A percentile compares a stretch with the other conserved stretches of the same genome.
These are phyloP conservation scores for Dysmachus trigonus DNA, from an alignment of 2,888 invertebrate species.

Conservation along the genomic window DNA sequence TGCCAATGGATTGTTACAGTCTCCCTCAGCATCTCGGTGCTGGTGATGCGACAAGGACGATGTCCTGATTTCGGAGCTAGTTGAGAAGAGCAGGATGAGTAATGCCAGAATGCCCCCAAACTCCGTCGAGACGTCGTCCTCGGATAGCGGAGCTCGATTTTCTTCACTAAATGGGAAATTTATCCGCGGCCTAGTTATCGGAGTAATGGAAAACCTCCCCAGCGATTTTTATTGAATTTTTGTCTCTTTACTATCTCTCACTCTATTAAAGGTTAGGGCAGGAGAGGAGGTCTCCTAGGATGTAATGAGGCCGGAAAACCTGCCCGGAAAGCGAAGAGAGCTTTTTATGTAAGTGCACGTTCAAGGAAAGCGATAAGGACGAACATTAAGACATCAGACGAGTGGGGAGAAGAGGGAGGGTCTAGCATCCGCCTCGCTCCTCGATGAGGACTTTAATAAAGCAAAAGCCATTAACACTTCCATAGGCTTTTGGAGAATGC, in stretches of 20 bases:
- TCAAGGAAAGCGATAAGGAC: conserved; percentile 4
- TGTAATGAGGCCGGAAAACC: conserved; percentile 11
- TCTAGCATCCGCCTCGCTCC: not conserved
- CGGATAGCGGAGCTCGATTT: not conserved
- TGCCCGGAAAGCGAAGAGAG: not conserved
- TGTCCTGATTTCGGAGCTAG: not conserved
- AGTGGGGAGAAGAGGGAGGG: not conserved
- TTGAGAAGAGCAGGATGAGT: not conserved
- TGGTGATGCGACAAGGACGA: not conserved
- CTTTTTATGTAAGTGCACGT: conserved; percentile 9
- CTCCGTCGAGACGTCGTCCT: not conserved
- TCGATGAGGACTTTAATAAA: conserved; percentile 29
- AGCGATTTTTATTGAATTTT: conserved; percentile 22
- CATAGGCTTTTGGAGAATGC: conserved; percentile 23
- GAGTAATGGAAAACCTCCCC: conserved; percentile 2
- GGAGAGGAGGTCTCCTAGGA: not conserved
- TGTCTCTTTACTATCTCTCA: conserved; percentile 4
- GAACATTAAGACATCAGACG: not conserved
- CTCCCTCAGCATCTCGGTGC: not conserved
- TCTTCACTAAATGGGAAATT: conserved; percentile 8
- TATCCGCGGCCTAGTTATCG: conserved; percentile 12
- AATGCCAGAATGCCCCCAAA: not conserved
- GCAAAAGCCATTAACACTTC: conserved; percentile 39
- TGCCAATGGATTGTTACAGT: conserved; percentile 15
- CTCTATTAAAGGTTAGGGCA: not conserved